Evolutionary conservation across 1,140 invertebrate species (phyloP).

Genomic region (Drusus annulatus): DNA sequence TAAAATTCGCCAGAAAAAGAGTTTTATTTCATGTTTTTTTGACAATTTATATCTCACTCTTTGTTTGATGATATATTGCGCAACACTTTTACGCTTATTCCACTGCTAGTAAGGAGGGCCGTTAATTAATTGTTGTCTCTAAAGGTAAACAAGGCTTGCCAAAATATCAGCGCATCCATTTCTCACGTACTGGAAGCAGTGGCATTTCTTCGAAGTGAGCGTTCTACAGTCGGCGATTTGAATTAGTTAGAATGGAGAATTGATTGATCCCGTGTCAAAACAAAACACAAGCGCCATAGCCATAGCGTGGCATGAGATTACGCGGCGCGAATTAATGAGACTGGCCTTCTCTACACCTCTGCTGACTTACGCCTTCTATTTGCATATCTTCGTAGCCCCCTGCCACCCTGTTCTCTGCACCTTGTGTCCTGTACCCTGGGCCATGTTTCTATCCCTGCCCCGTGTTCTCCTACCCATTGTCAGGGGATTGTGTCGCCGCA

Average conservation of each 20-base stretch:
- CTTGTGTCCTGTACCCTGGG: too few relatives aligned
- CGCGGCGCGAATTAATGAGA: constrained; percentile 58
- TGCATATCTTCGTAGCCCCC: constrained; percentile 19
- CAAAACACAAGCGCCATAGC: constrained; percentile 48
- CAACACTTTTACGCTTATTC: too few relatives aligned
- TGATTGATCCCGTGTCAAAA: constrained; percentile 58
- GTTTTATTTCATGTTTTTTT: too few relatives aligned
- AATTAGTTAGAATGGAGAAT: constrained; percentile 54
- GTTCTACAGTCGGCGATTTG: constrained; percentile 40
- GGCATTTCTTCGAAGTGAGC: constrained; percentile 7
- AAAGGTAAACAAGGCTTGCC: too few relatives aligned
- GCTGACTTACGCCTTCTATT: constrained; percentile 35
- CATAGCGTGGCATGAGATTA: constrained; percentile 50
- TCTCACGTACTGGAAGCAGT: neutral
- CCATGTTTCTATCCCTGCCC: too few relatives aligned
- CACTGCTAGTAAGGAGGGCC: too few relatives aligned
- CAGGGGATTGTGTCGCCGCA: constrained; percentile 31
- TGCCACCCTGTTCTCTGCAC: neutral
- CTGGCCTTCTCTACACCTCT: constrained; percentile 3
- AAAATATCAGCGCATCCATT: too few relatives aligned
- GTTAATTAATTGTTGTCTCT: too few relatives aligned
- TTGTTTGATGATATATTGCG: too few relatives aligned
- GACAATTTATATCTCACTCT: too few relatives aligned
- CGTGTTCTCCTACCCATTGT: neutral
- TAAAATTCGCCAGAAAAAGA: too few relatives aligned